Conservation (phyloP, 2,113 vertebrate species). For the Perca schrenkii region DNA sequence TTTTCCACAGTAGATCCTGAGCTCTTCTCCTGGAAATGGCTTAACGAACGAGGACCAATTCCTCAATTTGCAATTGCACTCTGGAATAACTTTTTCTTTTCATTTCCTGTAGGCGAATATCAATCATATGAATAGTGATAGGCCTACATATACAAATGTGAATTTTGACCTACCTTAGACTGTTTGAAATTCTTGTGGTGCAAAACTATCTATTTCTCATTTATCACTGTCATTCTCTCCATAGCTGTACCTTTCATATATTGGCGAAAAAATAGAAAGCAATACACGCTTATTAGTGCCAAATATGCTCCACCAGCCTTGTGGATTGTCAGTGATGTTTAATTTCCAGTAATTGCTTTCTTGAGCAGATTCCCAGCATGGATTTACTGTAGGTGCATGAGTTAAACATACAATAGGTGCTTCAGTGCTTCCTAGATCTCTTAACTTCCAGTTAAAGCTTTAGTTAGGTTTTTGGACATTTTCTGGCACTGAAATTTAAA, state of each 20-base stretch:
- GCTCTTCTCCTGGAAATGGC: slow-evolving; percentile 10
- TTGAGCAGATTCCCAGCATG: slow-evolving; percentile 57
- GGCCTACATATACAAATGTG: neutral
- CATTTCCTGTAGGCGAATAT: neutral
- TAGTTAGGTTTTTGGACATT: slow-evolving; percentile 26
- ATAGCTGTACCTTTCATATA: slow-evolving; percentile 11
- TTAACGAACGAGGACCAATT: slow-evolving; percentile 29
- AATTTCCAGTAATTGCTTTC: slow-evolving; percentile 27
- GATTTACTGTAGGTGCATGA: slow-evolving; percentile 64
- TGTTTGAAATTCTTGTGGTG: slow-evolving; percentile 40
- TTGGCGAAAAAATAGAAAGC: slow-evolving; percentile 12
- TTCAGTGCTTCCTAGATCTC: slow-evolving; percentile 24
- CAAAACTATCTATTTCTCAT: slow-evolving; percentile 20
- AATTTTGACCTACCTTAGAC: slow-evolving; percentile 40
- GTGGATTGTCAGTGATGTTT: slow-evolving; percentile 43
- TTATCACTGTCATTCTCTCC: slow-evolving; percentile 1
- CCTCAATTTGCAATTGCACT: neutral
- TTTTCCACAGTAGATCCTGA: neutral
- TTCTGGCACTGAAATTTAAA: slow-evolving; percentile 17
- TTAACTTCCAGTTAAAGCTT: slow-evolving; percentile 30
- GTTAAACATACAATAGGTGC: slow-evolving; percentile 24
- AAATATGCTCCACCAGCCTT: slow-evolving; percentile 46
- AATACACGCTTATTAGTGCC: slow-evolving; percentile 32
- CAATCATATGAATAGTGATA: slow-evolving; percentile 9
- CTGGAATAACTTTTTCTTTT: neutral